Conservation (phyloP, 2,797 vertebrate genomes). For the Melanotaenia nigrans region DNA sequence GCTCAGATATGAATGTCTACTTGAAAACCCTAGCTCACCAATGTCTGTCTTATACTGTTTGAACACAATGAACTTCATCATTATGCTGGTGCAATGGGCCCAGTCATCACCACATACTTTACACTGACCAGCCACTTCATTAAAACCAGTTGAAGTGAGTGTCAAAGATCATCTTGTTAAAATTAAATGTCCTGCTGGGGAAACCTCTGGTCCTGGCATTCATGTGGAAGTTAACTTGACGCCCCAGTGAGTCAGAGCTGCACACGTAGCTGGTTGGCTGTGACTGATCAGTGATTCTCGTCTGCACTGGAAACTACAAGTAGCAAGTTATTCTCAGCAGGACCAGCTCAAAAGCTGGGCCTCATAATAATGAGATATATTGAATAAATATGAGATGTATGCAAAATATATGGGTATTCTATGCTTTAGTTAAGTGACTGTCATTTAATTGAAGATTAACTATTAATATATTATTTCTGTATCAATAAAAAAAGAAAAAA, state of each 20-base stretch:
- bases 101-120: too few species aligned
- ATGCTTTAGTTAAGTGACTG: constrained; percentile 20
- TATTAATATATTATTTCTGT: constrained; percentile 55
- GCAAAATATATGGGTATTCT: background rate
- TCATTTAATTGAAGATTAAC: constrained; percentile 50
- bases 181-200: too few species aligned
- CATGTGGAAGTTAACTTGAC: too few species aligned
- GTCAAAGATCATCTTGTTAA: too few species aligned
- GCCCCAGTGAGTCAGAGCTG: too few species aligned
- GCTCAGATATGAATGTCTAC: constrained; percentile 40
- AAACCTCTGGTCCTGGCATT: too few species aligned
- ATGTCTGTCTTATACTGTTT: constrained; percentile 24
- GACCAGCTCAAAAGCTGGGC: too few species aligned
- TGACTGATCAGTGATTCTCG: background rate
- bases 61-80: constrained; percentile 14
- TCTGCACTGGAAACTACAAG: background rate
- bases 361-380: too few species aligned
- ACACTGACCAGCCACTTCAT: background rate
- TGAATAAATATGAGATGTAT: too few species aligned
- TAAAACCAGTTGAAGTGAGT: background rate
- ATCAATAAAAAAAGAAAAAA: constrained; percentile 10
- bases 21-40: constrained; percentile 40
- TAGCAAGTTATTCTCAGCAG: too few species aligned
- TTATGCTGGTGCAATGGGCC: background rate
- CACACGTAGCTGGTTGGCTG: background rate